Evolutionary conservation across 1,140 invertebrate species (phyloP), one percentile per base, ranked within the genome.

Genomic region (Octopus sinensis): DNA sequence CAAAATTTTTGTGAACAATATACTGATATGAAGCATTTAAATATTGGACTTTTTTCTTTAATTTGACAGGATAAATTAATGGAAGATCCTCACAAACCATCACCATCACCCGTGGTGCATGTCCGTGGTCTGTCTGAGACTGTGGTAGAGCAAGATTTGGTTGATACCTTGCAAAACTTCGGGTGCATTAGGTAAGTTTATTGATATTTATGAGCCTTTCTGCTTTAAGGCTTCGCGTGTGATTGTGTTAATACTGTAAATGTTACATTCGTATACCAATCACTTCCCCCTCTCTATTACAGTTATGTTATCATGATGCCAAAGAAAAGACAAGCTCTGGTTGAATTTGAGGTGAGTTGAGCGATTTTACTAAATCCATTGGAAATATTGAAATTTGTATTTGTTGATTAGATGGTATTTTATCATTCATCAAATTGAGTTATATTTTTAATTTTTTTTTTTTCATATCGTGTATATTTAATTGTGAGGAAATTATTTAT

Each of bases 221-320:
- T 43, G 30, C 30, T 43, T 43, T 43, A 43, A 3, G 30, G 30
- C 30, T 43, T 43, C 30, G 30, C 30, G 30, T 43, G 30, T 43
- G 30, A 43, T 43, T 43, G 3, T 43, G 30, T 43, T 43, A 43
- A 43, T 43, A 43, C 30, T 43, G 30, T 43, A 43, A 43, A 43
- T 43, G 30, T 43, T 43, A 43, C 30, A 43, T 43, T 3, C 30
- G 30, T 43, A 43, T 43, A 43, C 13, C n/a, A 77, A 23, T 12
- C 79, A 73, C 12, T 89, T 23, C 83, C 82, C 10, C 56, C 43
- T 79, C 88, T 88, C 80, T 84, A 83, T 86, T 88, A 54, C 78
- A 90, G 91, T 78, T 91, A 92, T 87, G 88, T 91, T 6, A 91
- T 91, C 54, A 90, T 90, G 85, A 89, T 92, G 88, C 88, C 89